Percentiles rank a stretch among this genome's conserved stretches.
phyloP scores from a whole-genome alignment of 2,888 invertebrate genomes.

The Amphimallon solstitiale region DNA sequence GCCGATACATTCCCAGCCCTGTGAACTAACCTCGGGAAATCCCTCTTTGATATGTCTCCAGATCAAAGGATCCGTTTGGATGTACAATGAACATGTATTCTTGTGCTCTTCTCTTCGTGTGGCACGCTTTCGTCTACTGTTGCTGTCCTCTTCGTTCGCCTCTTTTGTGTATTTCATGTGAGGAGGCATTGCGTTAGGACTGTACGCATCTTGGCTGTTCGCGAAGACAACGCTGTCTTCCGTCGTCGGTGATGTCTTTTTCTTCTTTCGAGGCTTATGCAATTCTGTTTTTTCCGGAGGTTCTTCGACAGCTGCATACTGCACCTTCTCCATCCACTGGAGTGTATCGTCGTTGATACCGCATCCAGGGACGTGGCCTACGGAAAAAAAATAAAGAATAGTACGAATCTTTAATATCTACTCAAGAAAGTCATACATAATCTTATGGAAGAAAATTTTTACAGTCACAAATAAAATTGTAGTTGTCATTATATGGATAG shows the following conservation, averaged over 20 bases:
- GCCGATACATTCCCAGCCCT: not conserved
- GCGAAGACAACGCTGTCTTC: not conserved
- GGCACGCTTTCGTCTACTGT: constrained; percentile 60
- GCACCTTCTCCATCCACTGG: constrained; percentile 93
- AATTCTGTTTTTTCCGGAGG: constrained; percentile 47
- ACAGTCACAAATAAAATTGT: too few relatives aligned
- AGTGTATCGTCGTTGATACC: constrained; percentile 88
- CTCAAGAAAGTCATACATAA: too few relatives aligned
- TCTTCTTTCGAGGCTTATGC: constrained; percentile 15
- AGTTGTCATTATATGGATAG: too few relatives aligned
- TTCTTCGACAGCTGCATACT: constrained; percentile 78
- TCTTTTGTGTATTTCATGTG: constrained; percentile 82
- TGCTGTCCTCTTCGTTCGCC: constrained; percentile 70
- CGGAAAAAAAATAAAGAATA: not conserved
- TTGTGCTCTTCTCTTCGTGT: constrained; percentile 76
- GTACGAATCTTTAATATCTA: too few relatives aligned
- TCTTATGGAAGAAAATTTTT: too few relatives aligned
- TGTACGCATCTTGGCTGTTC: constrained; percentile 40
- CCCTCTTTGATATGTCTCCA: constrained; percentile 93
- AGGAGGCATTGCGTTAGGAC: constrained; percentile 51
- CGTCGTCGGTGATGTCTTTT: constrained; percentile 6
- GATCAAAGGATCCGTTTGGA: constrained; percentile 98
- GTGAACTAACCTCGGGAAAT: constrained; percentile 77
- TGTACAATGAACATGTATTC: constrained; percentile 94
- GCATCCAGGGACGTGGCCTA: constrained; percentile 87